Evolutionary conservation across 1,140 invertebrate genomes (phyloP).

Genomic region (Adelges cooleyi): DNA sequence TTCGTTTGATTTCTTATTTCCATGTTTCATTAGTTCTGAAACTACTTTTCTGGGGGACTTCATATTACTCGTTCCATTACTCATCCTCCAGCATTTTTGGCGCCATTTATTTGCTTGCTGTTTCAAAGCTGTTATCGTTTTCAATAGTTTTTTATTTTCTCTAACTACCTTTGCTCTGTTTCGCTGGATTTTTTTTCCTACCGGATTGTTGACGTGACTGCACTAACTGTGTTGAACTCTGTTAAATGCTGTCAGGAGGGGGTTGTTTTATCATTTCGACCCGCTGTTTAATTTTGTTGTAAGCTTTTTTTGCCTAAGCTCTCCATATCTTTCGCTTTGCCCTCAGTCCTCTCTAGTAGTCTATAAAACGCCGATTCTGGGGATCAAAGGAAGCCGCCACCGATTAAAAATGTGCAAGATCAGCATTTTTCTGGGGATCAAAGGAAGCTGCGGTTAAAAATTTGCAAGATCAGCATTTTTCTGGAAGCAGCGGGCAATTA

Average conservation of each 20-base stretch:
- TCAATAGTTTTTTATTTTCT: neutral
- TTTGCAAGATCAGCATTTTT: no score
- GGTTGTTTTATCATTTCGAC: neutral
- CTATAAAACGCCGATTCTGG: no score
- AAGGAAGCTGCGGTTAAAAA: no score
- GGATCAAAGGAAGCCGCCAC: no score
- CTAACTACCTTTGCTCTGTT: neutral
- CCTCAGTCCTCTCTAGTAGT: slow-evolving; percentile 10
- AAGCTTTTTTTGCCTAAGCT: slow-evolving; percentile 12
- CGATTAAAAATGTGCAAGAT: no score
- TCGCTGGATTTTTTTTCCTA: neutral
- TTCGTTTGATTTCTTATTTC: neutral
- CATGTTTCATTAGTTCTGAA: neutral
- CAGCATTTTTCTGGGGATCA: no score
- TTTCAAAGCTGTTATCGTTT: neutral
- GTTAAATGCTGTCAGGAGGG: neutral
- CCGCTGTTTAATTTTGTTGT: neutral
- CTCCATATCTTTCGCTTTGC: neutral
- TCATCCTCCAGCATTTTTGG: neutral
- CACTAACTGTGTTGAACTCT: neutral
- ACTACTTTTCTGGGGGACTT: neutral
- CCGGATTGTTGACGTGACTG: neutral
- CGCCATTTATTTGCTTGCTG: neutral
- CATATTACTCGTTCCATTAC: neutral
- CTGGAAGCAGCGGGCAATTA: no score